These are phyloP conservation scores for Drosophila suboccidentalis DNA, from an alignment of 2,888 invertebrate genomes.

Conservation along the genomic window DNA sequence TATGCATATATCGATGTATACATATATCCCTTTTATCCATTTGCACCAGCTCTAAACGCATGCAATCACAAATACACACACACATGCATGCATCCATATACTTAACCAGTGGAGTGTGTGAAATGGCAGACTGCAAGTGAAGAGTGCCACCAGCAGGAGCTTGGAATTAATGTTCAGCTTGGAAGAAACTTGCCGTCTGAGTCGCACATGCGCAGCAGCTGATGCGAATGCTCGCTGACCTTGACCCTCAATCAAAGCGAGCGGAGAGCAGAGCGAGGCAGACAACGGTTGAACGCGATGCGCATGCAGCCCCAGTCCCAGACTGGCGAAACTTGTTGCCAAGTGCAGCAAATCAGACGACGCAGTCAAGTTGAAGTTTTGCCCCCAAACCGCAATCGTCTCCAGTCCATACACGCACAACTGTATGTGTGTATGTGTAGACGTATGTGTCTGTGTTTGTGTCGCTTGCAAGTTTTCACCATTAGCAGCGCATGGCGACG, in stretches of 20 bases:
- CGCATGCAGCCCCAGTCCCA: constrained; percentile 32
- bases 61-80: constrained; percentile 4
- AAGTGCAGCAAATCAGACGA: constrained; percentile 62
- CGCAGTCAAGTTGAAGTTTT: constrained; percentile 63
- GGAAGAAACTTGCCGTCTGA: constrained; percentile 32
- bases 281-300: constrained; percentile 40
- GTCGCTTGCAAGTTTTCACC: constrained; percentile 73
- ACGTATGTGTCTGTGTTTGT: constrained; percentile 29
- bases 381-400: constrained; percentile 33
- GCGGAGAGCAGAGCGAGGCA: constrained; percentile 25
- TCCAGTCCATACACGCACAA: constrained; percentile 26
- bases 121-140: constrained; percentile 14
- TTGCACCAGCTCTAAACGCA: not conserved
- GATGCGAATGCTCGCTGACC: constrained; percentile 72
- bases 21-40: constrained; percentile 4
- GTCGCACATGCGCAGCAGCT: constrained; percentile 79
- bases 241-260: constrained; percentile 75
- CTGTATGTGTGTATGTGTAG: constrained; percentile 8
- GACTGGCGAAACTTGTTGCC: constrained; percentile 67
- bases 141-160: constrained; percentile 13
- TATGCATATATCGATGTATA: not conserved
- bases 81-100: not conserved
- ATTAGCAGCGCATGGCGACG: constrained; percentile 68
- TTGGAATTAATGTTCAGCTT: constrained; percentile 12
- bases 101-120: constrained; percentile 18